These are phyloP conservation scores for Argyresthia goedartella DNA, from an alignment of 2,888 invertebrate genomes.

Conservation along the genomic window DNA sequence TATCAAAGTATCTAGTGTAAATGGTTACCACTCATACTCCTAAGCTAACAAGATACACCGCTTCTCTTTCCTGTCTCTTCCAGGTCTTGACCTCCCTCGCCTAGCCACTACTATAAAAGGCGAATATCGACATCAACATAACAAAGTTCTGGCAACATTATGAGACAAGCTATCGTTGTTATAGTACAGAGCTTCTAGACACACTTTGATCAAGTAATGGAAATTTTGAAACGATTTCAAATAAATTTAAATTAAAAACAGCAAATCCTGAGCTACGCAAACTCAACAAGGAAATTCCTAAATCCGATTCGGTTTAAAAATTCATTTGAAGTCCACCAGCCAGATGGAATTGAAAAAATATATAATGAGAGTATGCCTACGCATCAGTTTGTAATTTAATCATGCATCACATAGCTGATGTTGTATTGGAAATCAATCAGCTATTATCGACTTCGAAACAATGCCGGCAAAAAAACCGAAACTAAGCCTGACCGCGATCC, in stretches of 20 bases:
- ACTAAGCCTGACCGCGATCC: neutral
- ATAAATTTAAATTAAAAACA: neutral
- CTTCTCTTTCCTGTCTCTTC: slow-evolving; percentile 64
- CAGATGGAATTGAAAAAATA: slow-evolving; percentile 18
- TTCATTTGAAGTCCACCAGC: slow-evolving; percentile 46
- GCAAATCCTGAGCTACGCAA: slow-evolving; percentile 13
- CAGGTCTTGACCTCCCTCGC: too few species aligned
- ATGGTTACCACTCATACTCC: slow-evolving; percentile 32
- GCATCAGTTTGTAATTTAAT: neutral
- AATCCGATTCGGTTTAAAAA: slow-evolving; percentile 52
- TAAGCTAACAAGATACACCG: slow-evolving; percentile 63
- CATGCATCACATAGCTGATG: neutral
- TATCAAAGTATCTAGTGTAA: too few species aligned
- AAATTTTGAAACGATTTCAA: too few species aligned
- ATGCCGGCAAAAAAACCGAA: too few species aligned
- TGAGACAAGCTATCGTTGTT: too few species aligned
- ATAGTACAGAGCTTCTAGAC: too few species aligned
- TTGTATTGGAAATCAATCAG: too few species aligned
- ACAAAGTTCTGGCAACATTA: too few species aligned
- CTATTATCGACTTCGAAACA: too few species aligned
- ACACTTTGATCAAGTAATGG: too few species aligned
- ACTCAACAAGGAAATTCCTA: slow-evolving; percentile 28
- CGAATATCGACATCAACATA: too few species aligned
- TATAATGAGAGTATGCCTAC: slow-evolving; percentile 20
- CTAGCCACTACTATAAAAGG: too few species aligned